Base-by-base conservation (phyloP, 2,113 vertebrate species). In the Willisornis vidua region DNA sequence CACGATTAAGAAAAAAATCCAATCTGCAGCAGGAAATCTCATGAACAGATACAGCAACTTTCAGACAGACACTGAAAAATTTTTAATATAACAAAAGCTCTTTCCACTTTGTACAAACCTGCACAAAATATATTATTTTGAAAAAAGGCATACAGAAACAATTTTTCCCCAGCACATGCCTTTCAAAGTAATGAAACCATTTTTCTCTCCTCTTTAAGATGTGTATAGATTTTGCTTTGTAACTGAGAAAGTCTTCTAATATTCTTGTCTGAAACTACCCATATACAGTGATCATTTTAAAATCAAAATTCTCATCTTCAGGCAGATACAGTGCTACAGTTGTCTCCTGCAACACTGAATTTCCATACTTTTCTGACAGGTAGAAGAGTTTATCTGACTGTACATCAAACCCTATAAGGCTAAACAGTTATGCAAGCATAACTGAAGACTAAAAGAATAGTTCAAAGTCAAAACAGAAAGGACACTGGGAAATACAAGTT, bases 21-120 rank as follows among this genome's bases (percentile, higher is more conserved):
- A 93, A 19, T 66, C 39, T 61, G 68, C 46, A 97, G 92, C 65
- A 97, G 84, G 85, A 95, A 91, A 96, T 94, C 91, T 86, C 91
- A 97, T 15, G 66, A 67, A 74, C 22, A 71, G 19, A 82, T n/a
- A 19, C 17, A 85, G 51, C 26, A 95, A 83, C 41, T 91, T 59
- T 83, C 35, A 25, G 37, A 85, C 23, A 93, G 37, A 70, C 51
- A 91, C 19, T 1, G 12, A 15, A 80, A 91, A 91, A 4, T 49
- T 26, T 71, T 71, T 73, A 63, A 72, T 59, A 78, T 20, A 97
- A 75, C 10, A 24, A 37, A 89, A 83, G 14, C 7, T 85, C 14
- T 52, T 62, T 94, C 87, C 28, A 63, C 5, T 87, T 89, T 19
- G 15, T 87, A 90, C 7, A 89, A 92, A 81, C 11, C 24, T 72